Percentiles rank a stretch among this genome's conserved stretches.
Conservation (phyloP, 2,797 vertebrate species). For the Tenualosa thibaudeaui region DNA sequence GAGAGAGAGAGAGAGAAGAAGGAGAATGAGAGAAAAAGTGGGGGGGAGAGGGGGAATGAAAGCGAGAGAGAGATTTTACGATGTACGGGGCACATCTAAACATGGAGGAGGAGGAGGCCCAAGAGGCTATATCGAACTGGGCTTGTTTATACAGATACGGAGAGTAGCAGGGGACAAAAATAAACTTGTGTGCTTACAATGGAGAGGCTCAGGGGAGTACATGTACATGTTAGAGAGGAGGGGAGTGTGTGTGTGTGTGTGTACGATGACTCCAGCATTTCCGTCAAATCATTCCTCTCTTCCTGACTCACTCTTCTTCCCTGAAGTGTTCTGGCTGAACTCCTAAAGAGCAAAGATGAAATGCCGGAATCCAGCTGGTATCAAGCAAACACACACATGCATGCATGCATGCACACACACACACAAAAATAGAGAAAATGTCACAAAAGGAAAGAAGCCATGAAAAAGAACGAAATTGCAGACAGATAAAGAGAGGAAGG, state of each 20-base stretch:
- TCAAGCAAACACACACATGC: slow-evolving; percentile 18
- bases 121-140: slow-evolving; percentile 49
- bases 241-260: not conserved
- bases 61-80: not conserved
- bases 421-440: not conserved
- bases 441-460: not conserved
- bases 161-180: slow-evolving; percentile 53
- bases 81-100: slow-evolving; percentile 11
- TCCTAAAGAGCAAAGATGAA: slow-evolving; percentile 61
- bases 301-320: slow-evolving; percentile 45
- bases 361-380: slow-evolving; percentile 73
- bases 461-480: not conserved
- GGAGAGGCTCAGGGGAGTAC: not conserved
- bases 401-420: slow-evolving; percentile 29
- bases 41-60: not conserved
- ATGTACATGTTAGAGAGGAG: not conserved
- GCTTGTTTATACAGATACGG: slow-evolving; percentile 51
- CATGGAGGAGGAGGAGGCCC: slow-evolving; percentile 1
- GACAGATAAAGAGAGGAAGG: not conserved
- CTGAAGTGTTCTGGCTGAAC: slow-evolving; percentile 62
- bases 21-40: not conserved
- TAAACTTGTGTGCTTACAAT: slow-evolving; percentile 40
- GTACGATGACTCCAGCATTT: not conserved
- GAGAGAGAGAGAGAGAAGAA: not conserved
- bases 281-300: slow-evolving; percentile 35